Evolutionary conservation across 2,113 vertebrate species (phyloP), one percentile per base, ranked within the genome.

Genomic region (Ammodytes marinus): DNA sequence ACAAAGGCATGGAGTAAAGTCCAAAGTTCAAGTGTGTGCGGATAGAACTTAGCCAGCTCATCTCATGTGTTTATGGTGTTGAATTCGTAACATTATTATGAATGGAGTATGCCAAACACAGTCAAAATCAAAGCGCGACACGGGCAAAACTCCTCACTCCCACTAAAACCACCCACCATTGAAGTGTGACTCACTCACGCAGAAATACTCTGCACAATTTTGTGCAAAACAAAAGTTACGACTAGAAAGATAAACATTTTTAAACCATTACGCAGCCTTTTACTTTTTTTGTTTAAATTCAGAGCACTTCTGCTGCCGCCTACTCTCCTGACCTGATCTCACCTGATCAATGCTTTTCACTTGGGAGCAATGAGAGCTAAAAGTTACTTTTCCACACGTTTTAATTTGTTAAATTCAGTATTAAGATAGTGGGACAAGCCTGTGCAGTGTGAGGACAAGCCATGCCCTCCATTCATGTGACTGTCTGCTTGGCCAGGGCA

Each of bases 141-240:
- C 27, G 27, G 27, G 27, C 47, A 12, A 52, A 40, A 19, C 46
- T 1, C 10, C 19, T 55, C 15, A 27, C 45, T 42, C 11, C 4
- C 58, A 37, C 1, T n/a, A 9, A 27, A 35, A 49, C 13, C 15
- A 53, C 4, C 40, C 37, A 59, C 11, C 4, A 8, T 0, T 60
- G 1, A 37, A 53, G 7, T 3, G 8, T 76, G 78, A 88, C 4
- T 82, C 74, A 84, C 39, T n/a, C 6, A 8, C 3, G 37, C 35
- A 17, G 8, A 57, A 11, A 6, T 1, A 60, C 3, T 7, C 3
- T 3, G n/a, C 11, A 15, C 68, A 11, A 14, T 37, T 45, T 17
- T 35, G 2, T 8, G n/a, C 5, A 0, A 15, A 19, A 35, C 50
- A 49, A 45, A n/a, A n/a, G 75, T 61, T n/a, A 6, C 8, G 60